Evolutionary conservation across 1,140 invertebrate genomes (phyloP), one percentile per base, ranked within the genome.

Genomic region (Papilio aristodemus): DNA sequence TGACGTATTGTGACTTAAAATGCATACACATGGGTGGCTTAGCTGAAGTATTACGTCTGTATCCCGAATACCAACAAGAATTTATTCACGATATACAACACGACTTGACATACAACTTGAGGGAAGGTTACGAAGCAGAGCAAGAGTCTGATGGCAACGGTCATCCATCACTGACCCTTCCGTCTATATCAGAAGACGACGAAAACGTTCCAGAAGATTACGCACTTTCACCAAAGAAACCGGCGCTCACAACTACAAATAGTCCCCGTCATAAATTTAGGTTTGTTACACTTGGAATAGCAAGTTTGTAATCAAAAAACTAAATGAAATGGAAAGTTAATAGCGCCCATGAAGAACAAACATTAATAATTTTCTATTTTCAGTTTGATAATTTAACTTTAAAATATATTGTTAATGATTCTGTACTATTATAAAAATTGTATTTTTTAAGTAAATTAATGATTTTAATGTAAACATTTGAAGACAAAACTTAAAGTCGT

Each of bases 1-100:
- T 98, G 25, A 98, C 97, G 22, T 98, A 98, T 89, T 99, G 98
- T 90, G 98, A 99, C 92, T 92, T 99, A 27, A 98, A 99, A 88
- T 98, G 97, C 88, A 96, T 99, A 71, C 95, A 97, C 89, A 96
- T 98, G 92, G 94, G 94, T 54, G 97, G 97, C 1, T 92, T 99
- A 8, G 94, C 97, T n/a, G 97, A 98, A 72, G 97, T 98, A 0
- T 92, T 99, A 2, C 92, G 96, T 7, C 90, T 98, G 0, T 99
- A 99, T 88, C 97, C 97, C 0, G 97, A 99, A 86, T 98, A 98
- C 88, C 97, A 98, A 75, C 96, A 97, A 80, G 95, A 97, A 87
- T 99, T 99, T 86, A 95, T 96, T 25, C 94, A 97, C 71, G 98
- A 99, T 81, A 98, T 99, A 76, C 96, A 97, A 79, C 98, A 99